Evolutionary conservation across 2,888 invertebrate genomes (phyloP).

Genomic region (Aphrophora alni): DNA sequence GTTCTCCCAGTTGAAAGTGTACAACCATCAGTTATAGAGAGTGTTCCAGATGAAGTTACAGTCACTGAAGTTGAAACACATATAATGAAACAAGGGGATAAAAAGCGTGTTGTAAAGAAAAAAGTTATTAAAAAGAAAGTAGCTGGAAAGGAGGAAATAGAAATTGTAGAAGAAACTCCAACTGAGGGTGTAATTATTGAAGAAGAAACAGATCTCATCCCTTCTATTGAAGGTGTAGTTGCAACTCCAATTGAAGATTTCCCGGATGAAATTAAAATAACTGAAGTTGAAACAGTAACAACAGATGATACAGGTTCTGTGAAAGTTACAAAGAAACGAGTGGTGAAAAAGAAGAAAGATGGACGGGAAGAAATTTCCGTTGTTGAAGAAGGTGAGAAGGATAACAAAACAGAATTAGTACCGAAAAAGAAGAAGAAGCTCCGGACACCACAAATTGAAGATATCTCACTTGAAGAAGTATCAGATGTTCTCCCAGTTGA

Average conservation of each 20-base stretch:
- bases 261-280: slow-evolving; percentile 16
- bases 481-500: slow-evolving; percentile 47
- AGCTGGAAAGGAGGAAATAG: slow-evolving; percentile 42
- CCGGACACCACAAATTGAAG: slow-evolving; percentile 17
- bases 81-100: slow-evolving; percentile 10
- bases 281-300: slow-evolving; percentile 51
- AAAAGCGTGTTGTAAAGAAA: slow-evolving; percentile 22
- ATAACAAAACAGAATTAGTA: no score
- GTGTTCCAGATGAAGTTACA: slow-evolving; percentile 56
- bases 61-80: slow-evolving; percentile 52
- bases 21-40: slow-evolving; percentile 50
- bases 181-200: slow-evolving; percentile 33
- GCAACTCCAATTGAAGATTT: slow-evolving; percentile 47
- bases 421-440: slow-evolving; percentile 17
- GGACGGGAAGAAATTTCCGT: slow-evolving; percentile 40
- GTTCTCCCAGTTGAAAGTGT: slow-evolving; percentile 47
- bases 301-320: slow-evolving; percentile 23
- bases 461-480: slow-evolving; percentile 14
- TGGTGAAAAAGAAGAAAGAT: slow-evolving; percentile 45
- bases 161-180: slow-evolving; percentile 20
- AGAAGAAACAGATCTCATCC: slow-evolving; percentile 29
- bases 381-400: slow-evolving; percentile 16
- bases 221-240: slow-evolving; percentile 26
- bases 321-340: slow-evolving; percentile 16
- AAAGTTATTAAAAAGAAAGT: slow-evolving; percentile 37